These are phyloP conservation scores for Eurois occulta DNA, from an alignment of 2,888 invertebrate genomes.

Conservation along the genomic window DNA sequence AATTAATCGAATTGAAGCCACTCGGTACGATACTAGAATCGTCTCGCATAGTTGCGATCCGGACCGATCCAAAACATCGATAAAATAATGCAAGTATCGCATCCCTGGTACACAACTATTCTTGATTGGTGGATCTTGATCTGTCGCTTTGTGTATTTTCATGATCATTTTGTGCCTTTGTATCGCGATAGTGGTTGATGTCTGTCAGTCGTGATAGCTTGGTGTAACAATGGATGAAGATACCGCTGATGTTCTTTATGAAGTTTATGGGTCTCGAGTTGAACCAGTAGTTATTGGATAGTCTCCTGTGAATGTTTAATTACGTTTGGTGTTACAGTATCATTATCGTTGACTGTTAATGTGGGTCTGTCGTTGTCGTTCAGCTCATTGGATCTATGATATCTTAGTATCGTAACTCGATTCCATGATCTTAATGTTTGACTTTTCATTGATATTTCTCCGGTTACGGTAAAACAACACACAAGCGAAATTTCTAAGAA, in stretches of 20 bases:
- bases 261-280: background rate
- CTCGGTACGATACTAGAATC: background rate
- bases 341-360: background rate
- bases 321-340: background rate
- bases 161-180: constrained; percentile 47
- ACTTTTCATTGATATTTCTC: background rate
- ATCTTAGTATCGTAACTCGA: background rate
- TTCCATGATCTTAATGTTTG: background rate
- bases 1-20: background rate
- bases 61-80: background rate
- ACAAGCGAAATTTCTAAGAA: background rate
- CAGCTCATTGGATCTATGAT: background rate
- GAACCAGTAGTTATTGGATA: background rate
- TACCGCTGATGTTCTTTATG: constrained; percentile 5
- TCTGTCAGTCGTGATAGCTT: constrained; percentile 16
- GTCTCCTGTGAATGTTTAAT: background rate
- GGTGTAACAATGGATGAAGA: constrained; percentile 26
- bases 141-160: constrained; percentile 54
- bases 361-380: background rate
- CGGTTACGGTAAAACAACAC: background rate
- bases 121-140: constrained; percentile 59
- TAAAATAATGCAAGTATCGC: background rate
- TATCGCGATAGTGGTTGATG: background rate
- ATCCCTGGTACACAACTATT: constrained; percentile 38
- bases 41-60: background rate